phyloP scores from a whole-genome alignment of 30 jellyfish, hydroid and myxozoan species.

The Aurelia sp. region DNA sequence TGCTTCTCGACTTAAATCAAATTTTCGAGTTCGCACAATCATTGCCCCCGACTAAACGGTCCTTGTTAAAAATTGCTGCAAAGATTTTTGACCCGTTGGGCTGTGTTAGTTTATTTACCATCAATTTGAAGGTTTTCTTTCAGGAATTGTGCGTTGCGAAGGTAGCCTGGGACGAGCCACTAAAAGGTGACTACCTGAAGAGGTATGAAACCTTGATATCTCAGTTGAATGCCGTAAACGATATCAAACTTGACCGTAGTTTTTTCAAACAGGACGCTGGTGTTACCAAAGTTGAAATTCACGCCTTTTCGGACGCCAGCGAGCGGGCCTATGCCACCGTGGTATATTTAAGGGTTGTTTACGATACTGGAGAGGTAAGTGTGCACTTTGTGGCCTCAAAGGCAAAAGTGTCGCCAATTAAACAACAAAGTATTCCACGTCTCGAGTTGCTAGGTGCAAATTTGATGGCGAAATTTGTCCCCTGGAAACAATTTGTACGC shows the following conservation, averaged over 20 bases:
- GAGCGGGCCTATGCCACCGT: slow-evolving; percentile 67
- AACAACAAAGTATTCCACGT: slow-evolving; percentile 67
- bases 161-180: slow-evolving; percentile 71
- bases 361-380: slow-evolving; percentile 50
- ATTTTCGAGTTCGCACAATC: slow-evolving; percentile 29
- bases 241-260: slow-evolving; percentile 27
- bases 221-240: slow-evolving; percentile 8
- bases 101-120: slow-evolving; percentile 35
- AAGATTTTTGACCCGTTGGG: slow-evolving; percentile 88
- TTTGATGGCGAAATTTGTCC: slow-evolving; percentile 57
- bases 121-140: slow-evolving; percentile 53
- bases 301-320: slow-evolving; percentile 78
- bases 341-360: slow-evolving; percentile 63
- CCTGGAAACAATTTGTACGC: slow-evolving; percentile 52
- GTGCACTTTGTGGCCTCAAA: slow-evolving; percentile 65
- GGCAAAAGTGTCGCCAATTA: slow-evolving; percentile 76
- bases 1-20: slow-evolving; percentile 35
- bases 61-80: slow-evolving; percentile 73
- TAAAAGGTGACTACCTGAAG: slow-evolving; percentile 17
- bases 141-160: slow-evolving; percentile 70
- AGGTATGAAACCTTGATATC: slow-evolving; percentile 26
- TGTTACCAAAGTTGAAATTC: slow-evolving; percentile 50
- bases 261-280: slow-evolving; percentile 16
- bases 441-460: slow-evolving; percentile 77
- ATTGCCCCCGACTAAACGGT: slow-evolving; percentile 63